A percentile compares a stretch with the other conserved stretches of the same genome.
Evolutionary conservation across 2,113 vertebrate genomes (phyloP).

Genomic region (Myrmecobius fasciatus): DNA sequence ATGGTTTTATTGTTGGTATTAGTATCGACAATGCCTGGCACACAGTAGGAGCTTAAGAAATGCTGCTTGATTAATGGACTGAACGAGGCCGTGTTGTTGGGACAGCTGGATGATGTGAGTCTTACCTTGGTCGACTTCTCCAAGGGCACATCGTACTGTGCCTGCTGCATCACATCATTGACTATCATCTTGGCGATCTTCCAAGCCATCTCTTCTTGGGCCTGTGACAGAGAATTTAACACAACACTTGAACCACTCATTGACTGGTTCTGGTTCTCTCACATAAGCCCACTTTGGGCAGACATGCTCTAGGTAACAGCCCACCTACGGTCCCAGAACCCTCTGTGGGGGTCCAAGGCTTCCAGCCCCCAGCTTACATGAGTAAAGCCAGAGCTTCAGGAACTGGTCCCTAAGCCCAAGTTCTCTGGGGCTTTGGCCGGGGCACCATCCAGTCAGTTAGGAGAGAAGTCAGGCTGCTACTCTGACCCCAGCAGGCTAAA

Average conservation of each 20-base stretch:
- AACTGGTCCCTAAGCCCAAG: background rate
- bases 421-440: background rate
- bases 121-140: constrained; percentile 91
- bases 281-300: background rate
- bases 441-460: background rate
- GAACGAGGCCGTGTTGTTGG: background rate
- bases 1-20: too few relatives aligned
- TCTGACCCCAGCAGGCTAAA: background rate
- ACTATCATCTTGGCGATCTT: constrained; percentile 99
- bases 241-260: constrained; percentile 14
- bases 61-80: background rate
- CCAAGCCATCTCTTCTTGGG: constrained; percentile 99
- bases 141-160: constrained; percentile 87
- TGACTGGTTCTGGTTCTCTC: background rate
- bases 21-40: too few relatives aligned
- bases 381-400: background rate
- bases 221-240: constrained; percentile 82
- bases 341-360: background rate
- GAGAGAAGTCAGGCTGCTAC: background rate
- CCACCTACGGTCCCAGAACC: background rate
- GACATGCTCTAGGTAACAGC: too few relatives aligned
- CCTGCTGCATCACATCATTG: constrained; percentile 97
- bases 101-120: background rate
- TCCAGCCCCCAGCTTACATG: background rate
- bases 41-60: background rate